Percentiles rank a stretch among this genome's conserved stretches.
phyloP scores from a whole-genome alignment of 1,140 invertebrate genomes.

The Tenebrio molitor region DNA sequence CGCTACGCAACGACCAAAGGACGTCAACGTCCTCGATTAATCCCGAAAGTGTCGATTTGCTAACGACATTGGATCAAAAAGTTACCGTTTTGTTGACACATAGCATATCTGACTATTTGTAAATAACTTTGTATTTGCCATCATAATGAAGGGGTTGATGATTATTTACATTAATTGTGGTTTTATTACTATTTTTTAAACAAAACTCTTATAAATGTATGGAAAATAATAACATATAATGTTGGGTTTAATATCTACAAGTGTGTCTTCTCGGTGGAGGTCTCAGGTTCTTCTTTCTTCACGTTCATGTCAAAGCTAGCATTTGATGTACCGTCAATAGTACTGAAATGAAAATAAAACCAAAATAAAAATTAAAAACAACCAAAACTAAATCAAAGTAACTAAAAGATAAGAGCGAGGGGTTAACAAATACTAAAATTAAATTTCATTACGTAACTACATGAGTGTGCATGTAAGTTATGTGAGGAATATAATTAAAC shows the following conservation, averaged over 20 bases:
- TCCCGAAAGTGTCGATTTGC: too few species aligned
- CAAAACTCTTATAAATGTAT: conserved; percentile 24
- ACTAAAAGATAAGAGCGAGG: neutral
- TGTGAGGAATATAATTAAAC: too few species aligned
- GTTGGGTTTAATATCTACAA: conserved; percentile 29
- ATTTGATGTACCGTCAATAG: conserved; percentile 7
- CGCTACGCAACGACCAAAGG: too few species aligned
- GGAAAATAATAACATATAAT: conserved; percentile 22
- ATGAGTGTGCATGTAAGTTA: too few species aligned
- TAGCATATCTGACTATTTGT: conserved; percentile 24
- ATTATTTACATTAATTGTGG: conserved; percentile 1
- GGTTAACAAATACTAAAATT: conserved; percentile 31
- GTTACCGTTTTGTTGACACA: conserved; percentile 1
- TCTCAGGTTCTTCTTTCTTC: conserved; percentile 1
- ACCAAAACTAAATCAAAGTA: neutral
- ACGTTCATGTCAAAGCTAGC: conserved; percentile 1
- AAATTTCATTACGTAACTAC: too few species aligned
- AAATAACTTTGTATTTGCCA: conserved; percentile 10
- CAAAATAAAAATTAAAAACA: conserved; percentile 45
- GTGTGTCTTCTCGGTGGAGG: conserved; percentile 25
- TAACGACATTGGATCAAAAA: conserved; percentile 20
- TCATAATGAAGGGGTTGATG: conserved; percentile 18
- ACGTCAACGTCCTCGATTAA: too few species aligned
- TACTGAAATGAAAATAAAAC: conserved; percentile 51
- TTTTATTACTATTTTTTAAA: conserved; percentile 24